Conservation (phyloP, 2,888 invertebrate species). For the Zaprionus lineosus region DNA sequence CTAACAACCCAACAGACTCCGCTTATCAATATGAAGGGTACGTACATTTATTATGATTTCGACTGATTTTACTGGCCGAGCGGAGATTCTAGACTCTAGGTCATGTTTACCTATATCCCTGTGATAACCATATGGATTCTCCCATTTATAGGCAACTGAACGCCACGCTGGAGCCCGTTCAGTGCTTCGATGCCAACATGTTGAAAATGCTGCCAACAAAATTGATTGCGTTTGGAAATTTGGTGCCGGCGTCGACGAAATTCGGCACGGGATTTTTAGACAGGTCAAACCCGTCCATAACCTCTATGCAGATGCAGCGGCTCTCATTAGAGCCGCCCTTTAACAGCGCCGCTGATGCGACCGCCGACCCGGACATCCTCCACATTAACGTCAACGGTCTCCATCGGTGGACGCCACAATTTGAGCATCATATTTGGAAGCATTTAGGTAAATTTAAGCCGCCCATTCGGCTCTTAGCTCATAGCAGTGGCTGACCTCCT, state of each 20-base stretch:
- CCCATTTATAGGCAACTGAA: slow-evolving; percentile 80
- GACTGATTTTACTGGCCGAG: no score
- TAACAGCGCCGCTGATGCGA: slow-evolving; percentile 6
- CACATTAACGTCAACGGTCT: slow-evolving; percentile 82
- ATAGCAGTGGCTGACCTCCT: no score
- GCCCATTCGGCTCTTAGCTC: not conserved
- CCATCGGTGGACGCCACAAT: slow-evolving; percentile 82
- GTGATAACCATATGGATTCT: no score
- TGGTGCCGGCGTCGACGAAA: slow-evolving; percentile 70
- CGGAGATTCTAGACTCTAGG: no score
- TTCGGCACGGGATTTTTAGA: slow-evolving; percentile 5
- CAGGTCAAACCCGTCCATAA: slow-evolving; percentile 28
- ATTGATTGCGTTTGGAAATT: slow-evolving; percentile 83
- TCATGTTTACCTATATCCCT: no score
- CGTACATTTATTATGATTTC: no score
- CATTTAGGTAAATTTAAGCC: slow-evolving; percentile 80
- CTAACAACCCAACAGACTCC: slow-evolving; percentile 60
- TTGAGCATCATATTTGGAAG: slow-evolving; percentile 83
- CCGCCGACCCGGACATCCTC: slow-evolving; percentile 72
- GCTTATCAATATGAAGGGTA: slow-evolving; percentile 81
- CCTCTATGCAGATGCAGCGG: slow-evolving; percentile 54
- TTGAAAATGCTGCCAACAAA: slow-evolving; percentile 82
- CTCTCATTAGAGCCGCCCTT: slow-evolving; percentile 32
- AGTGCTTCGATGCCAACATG: slow-evolving; percentile 81
- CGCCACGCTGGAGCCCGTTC: slow-evolving; percentile 80